Base-by-base conservation (phyloP, 2,797 vertebrate species). In the Sebastes kiyomatsui region DNA sequence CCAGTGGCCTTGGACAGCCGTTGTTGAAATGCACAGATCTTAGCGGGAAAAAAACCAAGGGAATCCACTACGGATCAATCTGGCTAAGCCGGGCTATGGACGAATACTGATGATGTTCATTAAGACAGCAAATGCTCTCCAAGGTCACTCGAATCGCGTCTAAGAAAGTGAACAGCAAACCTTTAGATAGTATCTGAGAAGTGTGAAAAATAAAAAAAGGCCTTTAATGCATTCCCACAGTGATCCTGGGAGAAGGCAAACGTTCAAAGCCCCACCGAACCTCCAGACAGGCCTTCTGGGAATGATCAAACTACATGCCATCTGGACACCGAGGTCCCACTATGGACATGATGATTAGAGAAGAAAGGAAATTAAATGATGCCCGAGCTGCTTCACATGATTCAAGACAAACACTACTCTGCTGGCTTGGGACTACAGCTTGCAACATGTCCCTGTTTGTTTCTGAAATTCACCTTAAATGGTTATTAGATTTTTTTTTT, bases 41-140 rank as follows among this genome's bases (percentile, higher is more conserved):
- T 69, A 78, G 66, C n/a, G 32, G 16, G 35, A 7, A 42, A 77
- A 75, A 85, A 84, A 81, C 56, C 72, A 75, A 77, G 81, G 79
- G 83, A 88, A 90, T 90, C 82, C 66, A 83, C 82, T 73, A 28
- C 67, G 85, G 90, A 94, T 94, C 91, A 92, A 92, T 94, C 58
- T 61, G 32, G 76, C 79, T 92, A 88, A 92, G 87, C 83, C 61
- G 2, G 14, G 70, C 86, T 78, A 56, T 54, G 56, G 80, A 90
- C 75, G 75, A 92, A 93, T 93, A 89, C 87, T 28, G 68, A 92
- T 89, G 68, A 88, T 71, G 74, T 81, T 85, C 88, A 82, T 87
- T 89, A 88, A 85, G 79, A 84, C 62, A 28, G 80, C 77, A 75
- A 84, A 84, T 32, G 76, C 62, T 82, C 77, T 82, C 79, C 87